phyloP scores from a whole-genome alignment of 1,140 invertebrate genomes.

The Bombus confusus region DNA sequence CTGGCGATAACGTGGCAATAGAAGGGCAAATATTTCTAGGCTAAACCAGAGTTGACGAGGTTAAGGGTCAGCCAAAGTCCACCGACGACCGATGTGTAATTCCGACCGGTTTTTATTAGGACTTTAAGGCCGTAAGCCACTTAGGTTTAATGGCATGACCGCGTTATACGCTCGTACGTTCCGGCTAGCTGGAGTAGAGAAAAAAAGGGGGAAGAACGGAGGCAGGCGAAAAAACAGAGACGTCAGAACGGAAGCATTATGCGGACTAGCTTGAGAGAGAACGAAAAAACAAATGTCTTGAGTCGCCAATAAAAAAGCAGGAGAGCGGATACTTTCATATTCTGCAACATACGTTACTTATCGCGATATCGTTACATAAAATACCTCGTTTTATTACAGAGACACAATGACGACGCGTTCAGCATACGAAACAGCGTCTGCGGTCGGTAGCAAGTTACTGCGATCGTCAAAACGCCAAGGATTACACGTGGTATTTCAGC shows the following conservation, averaged over 20 bases:
- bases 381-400: no score
- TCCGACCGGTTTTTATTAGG: slow-evolving; percentile 79
- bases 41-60: background rate
- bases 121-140: slow-evolving; percentile 80
- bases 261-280: background rate
- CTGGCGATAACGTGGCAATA: background rate
- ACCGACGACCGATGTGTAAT: slow-evolving; percentile 74
- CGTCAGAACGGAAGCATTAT: background rate
- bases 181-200: background rate
- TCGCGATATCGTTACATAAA: no score
- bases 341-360: no score
- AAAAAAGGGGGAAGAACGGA: background rate
- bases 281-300: background rate
- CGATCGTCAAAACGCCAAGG: no score
- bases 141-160: slow-evolving; percentile 79
- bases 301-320: background rate
- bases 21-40: background rate
- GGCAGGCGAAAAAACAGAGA: background rate
- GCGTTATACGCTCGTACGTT: slow-evolving; percentile 66
- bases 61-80: slow-evolving; percentile 44
- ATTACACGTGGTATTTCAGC: background rate
- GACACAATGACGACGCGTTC: no score
- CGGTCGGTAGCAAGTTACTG: no score
- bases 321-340: no score
- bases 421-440: no score